These are phyloP conservation scores for Sturmia bella DNA, from an alignment of 2,888 invertebrate genomes.

Conservation along the genomic window DNA sequence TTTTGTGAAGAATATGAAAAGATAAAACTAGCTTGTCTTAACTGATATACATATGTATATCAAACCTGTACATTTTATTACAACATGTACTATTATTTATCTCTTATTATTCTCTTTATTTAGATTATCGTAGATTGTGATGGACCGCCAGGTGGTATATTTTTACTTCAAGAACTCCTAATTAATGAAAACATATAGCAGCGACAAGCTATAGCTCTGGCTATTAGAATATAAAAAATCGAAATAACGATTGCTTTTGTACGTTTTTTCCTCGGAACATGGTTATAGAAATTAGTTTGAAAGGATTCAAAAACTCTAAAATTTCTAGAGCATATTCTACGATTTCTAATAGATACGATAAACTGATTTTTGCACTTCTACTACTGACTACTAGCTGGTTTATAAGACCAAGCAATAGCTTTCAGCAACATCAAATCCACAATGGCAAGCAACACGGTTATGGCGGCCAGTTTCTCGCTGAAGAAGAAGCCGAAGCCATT, in stretches of 20 bases:
- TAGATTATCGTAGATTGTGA: neutral
- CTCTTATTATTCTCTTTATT: neutral
- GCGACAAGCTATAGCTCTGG: neutral
- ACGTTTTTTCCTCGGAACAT: slow-evolving; percentile 7
- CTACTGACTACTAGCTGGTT: slow-evolving; percentile 16
- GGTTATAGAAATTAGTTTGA: slow-evolving; percentile 40
- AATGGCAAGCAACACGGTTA: slow-evolving; percentile 15
- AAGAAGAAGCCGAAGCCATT: slow-evolving; percentile 36
- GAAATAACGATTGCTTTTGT: neutral
- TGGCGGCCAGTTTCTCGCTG: slow-evolving; percentile 34
- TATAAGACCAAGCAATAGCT: neutral
- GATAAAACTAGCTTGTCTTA: too few relatives aligned
- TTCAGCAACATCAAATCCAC: neutral
- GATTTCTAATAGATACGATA: slow-evolving; percentile 16
- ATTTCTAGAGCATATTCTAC: neutral
- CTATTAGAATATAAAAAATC: neutral
- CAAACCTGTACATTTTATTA: too few relatives aligned
- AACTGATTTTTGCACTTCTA: slow-evolving; percentile 1
- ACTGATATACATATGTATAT: too few relatives aligned
- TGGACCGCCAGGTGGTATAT: too few relatives aligned
- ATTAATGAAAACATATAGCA: neutral
- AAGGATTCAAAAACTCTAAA: slow-evolving; percentile 1
- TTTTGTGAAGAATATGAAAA: too few relatives aligned
- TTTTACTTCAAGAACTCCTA: too few relatives aligned
- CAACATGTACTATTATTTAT: slow-evolving; percentile 8